A percentile compares a stretch with the other conserved stretches of the same genome.
Evolutionary conservation across 2,113 vertebrate genomes (phyloP).

Genomic region (Stercorarius parasiticus): DNA sequence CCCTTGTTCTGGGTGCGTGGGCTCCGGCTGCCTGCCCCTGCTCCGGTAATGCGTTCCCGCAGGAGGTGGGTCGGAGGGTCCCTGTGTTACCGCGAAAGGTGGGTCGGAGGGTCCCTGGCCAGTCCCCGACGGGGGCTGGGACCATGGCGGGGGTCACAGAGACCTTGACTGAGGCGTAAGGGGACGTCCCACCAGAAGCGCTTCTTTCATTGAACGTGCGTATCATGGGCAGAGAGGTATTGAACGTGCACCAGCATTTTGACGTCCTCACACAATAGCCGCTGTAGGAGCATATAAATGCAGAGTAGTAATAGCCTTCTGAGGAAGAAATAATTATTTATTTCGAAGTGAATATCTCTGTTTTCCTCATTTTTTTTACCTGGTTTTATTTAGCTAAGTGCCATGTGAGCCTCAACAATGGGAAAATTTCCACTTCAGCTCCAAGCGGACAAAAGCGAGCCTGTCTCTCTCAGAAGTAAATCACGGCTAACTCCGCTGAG

Average conservation of each 20-base stretch:
- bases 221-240: rapidly evolving
- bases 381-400: constrained; percentile 65
- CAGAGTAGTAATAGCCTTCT: neutral
- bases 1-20: neutral
- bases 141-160: neutral
- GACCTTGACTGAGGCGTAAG: rapidly evolving
- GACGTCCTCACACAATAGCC: neutral
- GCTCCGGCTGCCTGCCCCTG: neutral
- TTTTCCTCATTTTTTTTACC: constrained; percentile 18
- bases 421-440: constrained; percentile 54
- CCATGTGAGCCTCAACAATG: constrained; percentile 50
- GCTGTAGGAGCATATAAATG: rapidly evolving
- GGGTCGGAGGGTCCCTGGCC: neutral
- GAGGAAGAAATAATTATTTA: neutral
- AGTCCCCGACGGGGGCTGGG: neutral
- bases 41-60: rapidly evolving
- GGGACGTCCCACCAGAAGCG: neutral
- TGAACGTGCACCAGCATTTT: rapidly evolving
- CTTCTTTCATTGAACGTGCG: rapidly evolving
- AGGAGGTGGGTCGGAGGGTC: neutral
- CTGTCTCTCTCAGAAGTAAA: constrained; percentile 53
- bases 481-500: neutral
- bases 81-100: rapidly evolving
- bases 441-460: constrained; percentile 41
- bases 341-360: neutral